A percentile compares a stretch with the other conserved stretches of the same genome.
Conservation (phyloP, 2,797 vertebrate genomes). For the Nyctibius grandis region DNA sequence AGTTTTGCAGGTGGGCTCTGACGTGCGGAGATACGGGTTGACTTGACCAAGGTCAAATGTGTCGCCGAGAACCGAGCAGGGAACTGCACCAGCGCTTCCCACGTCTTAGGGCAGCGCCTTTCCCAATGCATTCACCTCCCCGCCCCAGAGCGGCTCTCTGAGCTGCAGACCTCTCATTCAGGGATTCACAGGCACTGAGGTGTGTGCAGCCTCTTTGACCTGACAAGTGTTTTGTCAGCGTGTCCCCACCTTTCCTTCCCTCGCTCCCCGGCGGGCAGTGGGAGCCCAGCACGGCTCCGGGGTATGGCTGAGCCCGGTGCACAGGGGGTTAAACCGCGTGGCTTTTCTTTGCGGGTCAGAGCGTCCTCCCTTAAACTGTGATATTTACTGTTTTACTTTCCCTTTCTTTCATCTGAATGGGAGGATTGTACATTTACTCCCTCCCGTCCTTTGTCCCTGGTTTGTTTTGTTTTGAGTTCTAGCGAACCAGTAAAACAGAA, state of each 20-base stretch:
- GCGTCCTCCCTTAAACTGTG: constrained; percentile 51
- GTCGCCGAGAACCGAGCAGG: fast-evolving
- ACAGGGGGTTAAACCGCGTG: constrained; percentile 39
- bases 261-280: fast-evolving
- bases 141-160: not conserved
- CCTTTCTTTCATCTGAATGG: constrained; percentile 70
- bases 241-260: not conserved
- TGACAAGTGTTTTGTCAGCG: fast-evolving
- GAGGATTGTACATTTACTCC: constrained; percentile 65
- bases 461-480: constrained; percentile 68
- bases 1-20: not conserved
- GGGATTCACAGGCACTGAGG: not conserved
- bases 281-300: fast-evolving
- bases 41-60: not conserved
- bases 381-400: constrained; percentile 70
- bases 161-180: not conserved
- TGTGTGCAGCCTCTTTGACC: not conserved
- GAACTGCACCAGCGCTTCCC: not conserved
- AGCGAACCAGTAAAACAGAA: constrained; percentile 51
- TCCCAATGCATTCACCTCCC: not conserved
- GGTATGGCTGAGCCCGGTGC: not conserved
- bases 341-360: constrained; percentile 54
- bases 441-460: constrained; percentile 51
- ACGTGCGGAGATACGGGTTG: fast-evolving
- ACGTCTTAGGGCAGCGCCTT: fast-evolving